These are phyloP conservation scores for Xiphydria camelus DNA, from an alignment of 2,888 invertebrate genomes.

Conservation along the genomic window DNA sequence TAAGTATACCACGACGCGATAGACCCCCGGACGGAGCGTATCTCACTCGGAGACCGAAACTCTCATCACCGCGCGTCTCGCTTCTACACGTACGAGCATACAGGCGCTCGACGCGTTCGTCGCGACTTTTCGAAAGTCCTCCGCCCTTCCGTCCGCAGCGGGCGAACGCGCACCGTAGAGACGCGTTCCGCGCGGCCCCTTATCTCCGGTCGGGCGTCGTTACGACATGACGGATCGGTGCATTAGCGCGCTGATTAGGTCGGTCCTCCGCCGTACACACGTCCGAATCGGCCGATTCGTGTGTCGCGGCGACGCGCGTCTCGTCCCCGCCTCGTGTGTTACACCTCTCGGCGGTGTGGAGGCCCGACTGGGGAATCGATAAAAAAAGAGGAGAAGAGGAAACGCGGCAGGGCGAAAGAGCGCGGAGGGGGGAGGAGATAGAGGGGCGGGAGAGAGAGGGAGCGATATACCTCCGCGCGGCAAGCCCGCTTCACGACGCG, in stretches of 20 bases:
- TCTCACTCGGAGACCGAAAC: too few species aligned
- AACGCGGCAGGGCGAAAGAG: constrained; percentile 10
- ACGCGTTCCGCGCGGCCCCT: constrained; percentile 21
- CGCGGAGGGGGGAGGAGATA: too few species aligned
- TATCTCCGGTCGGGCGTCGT: constrained; percentile 30
- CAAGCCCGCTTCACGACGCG: too few species aligned
- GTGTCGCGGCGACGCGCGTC: not conserved
- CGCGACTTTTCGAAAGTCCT: too few species aligned
- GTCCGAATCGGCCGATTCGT: not conserved
- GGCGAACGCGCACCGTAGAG: constrained; percentile 16
- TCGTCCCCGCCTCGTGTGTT: not conserved
- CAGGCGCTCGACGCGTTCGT: too few species aligned
- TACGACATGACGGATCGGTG: constrained; percentile 50
- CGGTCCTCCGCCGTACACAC: not conserved
- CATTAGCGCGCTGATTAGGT: constrained; percentile 51
- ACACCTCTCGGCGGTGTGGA: too few species aligned
- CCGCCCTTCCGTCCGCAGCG: not conserved
- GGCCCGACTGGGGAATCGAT: constrained; percentile 2
- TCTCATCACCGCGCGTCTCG: too few species aligned
- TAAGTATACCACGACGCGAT: too few species aligned
- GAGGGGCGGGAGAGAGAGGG: too few species aligned
- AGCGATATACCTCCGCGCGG: too few species aligned
- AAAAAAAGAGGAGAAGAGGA: constrained; percentile 6
- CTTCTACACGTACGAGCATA: too few species aligned
- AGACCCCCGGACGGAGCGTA: too few species aligned